These are phyloP conservation scores for Grammomys surdaster DNA, from an alignment of 2,113 vertebrate species.

Conservation along the genomic window DNA sequence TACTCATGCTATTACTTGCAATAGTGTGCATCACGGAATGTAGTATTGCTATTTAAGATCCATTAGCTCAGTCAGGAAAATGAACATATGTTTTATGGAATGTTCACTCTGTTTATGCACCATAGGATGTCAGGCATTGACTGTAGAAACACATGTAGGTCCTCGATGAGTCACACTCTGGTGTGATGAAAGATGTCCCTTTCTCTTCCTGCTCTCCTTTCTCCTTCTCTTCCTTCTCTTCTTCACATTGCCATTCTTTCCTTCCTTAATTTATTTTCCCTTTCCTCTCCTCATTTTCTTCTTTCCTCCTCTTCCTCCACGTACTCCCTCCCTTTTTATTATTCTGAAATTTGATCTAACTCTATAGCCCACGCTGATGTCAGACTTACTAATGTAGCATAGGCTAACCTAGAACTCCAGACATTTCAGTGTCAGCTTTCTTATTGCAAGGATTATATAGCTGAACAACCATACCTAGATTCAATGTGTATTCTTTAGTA, in stretches of 20 bases:
- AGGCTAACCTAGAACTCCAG: not conserved
- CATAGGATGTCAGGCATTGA: accelerated
- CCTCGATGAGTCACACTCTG: not conserved
- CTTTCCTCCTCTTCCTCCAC: not conserved
- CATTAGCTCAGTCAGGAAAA: not conserved
- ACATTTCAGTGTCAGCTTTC: not conserved
- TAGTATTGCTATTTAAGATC: slow-evolving; percentile 7
- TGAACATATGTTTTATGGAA: not conserved
- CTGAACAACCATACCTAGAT: not conserved
- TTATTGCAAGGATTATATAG: too few relatives aligned
- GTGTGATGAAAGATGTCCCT: not conserved
- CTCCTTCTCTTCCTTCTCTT: not conserved
- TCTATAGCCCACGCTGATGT: not conserved
- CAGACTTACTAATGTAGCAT: not conserved
- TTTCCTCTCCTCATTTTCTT: not conserved
- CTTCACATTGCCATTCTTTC: not conserved
- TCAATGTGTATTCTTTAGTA: not conserved
- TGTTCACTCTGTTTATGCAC: not conserved
- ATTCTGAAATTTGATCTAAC: not conserved
- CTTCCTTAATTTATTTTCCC: not conserved
- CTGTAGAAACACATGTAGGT: too few relatives aligned
- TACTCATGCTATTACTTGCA: not conserved
- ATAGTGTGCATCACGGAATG: not conserved
- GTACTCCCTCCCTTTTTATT: not conserved
- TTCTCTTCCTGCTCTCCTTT: too few relatives aligned